Conservation (phyloP, 2,888 invertebrate species). For the Agrilus biguttatus region DNA sequence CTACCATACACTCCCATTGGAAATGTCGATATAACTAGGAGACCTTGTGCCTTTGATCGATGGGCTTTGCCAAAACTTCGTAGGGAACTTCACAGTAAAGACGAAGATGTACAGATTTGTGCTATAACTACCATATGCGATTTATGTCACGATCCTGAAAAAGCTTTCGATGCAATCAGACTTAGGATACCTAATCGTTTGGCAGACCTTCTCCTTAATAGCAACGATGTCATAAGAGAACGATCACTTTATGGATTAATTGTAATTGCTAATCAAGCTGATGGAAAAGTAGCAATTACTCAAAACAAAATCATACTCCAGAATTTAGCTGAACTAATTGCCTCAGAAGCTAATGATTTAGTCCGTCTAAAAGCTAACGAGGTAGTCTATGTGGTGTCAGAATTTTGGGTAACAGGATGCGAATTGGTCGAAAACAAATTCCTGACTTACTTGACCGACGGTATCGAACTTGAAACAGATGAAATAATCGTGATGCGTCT, state of each 20-base stretch:
- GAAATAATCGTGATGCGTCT: conserved; percentile 25
- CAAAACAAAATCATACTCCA: conserved; percentile 21
- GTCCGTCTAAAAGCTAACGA: conserved; percentile 28
- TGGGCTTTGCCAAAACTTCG: conserved; percentile 31
- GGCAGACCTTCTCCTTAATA: conserved; percentile 21
- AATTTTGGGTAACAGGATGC: conserved; percentile 29
- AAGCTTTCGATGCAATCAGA: conserved; percentile 28
- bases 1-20: conserved; percentile 30
- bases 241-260: conserved; percentile 25
- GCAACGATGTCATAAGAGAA: conserved; percentile 27
- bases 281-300: conserved; percentile 28
- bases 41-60: conserved; percentile 30
- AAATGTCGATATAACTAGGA: conserved; percentile 29
- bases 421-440: conserved; percentile 25
- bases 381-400: conserved; percentile 27
- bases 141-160: conserved; percentile 31
- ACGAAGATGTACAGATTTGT: conserved; percentile 22
- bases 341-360: conserved; percentile 21
- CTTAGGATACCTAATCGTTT: conserved; percentile 27
- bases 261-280: conserved; percentile 25
- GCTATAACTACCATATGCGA: conserved; percentile 32
- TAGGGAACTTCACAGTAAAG: conserved; percentile 26
- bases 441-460: conserved; percentile 21
- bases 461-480: conserved; percentile 19
- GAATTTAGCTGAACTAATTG: conserved; percentile 18